Percentiles rank a stretch among this genome's conserved stretches.
phyloP scores from a whole-genome alignment of 2,888 invertebrate genomes.

The Meiosimyza decipiens region DNA sequence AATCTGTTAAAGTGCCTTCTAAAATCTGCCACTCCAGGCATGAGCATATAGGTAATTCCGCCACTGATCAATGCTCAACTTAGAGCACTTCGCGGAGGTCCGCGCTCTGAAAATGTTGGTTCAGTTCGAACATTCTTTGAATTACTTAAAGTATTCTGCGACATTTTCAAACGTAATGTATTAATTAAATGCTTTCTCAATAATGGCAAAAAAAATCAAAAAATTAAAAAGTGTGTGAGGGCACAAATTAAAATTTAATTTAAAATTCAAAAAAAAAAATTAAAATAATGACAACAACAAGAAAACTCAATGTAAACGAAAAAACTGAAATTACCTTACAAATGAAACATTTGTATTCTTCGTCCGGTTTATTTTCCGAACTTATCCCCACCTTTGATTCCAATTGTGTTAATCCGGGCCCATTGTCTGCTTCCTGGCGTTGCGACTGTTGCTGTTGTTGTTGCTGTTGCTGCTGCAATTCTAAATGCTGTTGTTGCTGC shows the following conservation, averaged over 20 bases:
- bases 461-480: slow-evolving; percentile 15
- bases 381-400: slow-evolving; percentile 67
- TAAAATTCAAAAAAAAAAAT: slow-evolving; percentile 27
- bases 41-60: no score
- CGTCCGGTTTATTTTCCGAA: slow-evolving; percentile 68
- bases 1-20: no score
- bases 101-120: no score
- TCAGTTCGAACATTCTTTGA: no score
- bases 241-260: not conserved
- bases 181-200: not conserved
- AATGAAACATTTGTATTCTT: slow-evolving; percentile 77
- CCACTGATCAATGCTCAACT: no score
- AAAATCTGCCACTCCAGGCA: no score
- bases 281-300: slow-evolving; percentile 33
- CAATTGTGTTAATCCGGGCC: slow-evolving; percentile 62
- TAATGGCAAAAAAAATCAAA: slow-evolving; percentile 22
- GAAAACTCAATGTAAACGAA: slow-evolving; percentile 58
- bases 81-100: no score
- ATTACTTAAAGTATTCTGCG: no score
- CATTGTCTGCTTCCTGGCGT: slow-evolving; percentile 30
- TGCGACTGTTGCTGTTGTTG: slow-evolving; percentile 25
- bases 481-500: slow-evolving; percentile 40
- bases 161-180: no score
- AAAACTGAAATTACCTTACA: slow-evolving; percentile 73
- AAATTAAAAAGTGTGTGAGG: not conserved